Conservation (phyloP, 2,888 invertebrate species). For the Drosophila helvetica region DNA sequence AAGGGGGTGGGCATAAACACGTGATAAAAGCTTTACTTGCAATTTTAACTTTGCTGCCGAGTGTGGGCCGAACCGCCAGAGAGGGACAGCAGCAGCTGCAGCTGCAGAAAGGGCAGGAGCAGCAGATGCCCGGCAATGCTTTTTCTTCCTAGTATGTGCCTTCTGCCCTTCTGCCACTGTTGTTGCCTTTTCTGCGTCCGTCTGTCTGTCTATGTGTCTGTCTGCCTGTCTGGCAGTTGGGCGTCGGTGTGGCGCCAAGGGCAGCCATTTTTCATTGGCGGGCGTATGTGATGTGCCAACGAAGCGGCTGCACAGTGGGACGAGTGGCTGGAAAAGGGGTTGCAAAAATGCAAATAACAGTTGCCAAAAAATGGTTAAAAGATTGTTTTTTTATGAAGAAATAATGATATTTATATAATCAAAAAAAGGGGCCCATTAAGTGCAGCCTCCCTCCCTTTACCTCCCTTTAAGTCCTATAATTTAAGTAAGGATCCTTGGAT, state of each 20-base stretch:
- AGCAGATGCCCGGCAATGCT: conserved; percentile 23
- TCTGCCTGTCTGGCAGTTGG: conserved; percentile 31
- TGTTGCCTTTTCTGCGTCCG: conserved; percentile 13
- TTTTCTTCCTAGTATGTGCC: conserved; percentile 1
- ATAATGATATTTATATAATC: too few species aligned
- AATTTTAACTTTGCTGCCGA: conserved; percentile 64
- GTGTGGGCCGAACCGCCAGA: conserved; percentile 45
- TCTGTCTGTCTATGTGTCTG: conserved; percentile 15
- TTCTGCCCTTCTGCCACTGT: conserved; percentile 13
- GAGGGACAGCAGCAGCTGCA: conserved; percentile 24
- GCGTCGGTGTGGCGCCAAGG: conserved; percentile 63
- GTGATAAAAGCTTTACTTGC: conserved; percentile 74
- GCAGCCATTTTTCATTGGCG: conserved; percentile 45
- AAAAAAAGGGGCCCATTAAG: background rate
- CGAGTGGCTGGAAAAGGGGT: background rate
- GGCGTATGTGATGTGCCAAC: conserved; percentile 46
- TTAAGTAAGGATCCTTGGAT: too few species aligned
- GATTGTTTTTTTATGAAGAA: too few species aligned
- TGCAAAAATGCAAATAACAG: background rate
- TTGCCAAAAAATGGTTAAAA: background rate
- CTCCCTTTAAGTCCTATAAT: too few species aligned
- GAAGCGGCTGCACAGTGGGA: conserved; percentile 37
- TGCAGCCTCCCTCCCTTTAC: background rate
- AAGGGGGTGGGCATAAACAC: conserved; percentile 65
- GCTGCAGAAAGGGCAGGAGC: conserved; percentile 9